Evolutionary conservation across 1,140 invertebrate genomes (phyloP).

Genomic region (Zaprionus gabonicus): DNA sequence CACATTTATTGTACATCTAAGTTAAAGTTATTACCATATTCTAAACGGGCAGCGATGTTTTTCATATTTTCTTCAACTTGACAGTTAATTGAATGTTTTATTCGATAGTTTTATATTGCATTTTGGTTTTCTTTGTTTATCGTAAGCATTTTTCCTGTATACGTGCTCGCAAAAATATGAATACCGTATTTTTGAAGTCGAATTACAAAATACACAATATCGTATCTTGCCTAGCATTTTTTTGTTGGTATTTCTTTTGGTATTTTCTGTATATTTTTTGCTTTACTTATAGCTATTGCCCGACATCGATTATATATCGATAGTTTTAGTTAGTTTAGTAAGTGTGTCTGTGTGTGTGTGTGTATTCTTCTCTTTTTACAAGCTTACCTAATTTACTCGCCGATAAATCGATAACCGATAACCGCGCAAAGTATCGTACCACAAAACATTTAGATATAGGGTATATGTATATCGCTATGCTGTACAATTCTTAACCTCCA

Average conservation of each 20-base stretch:
- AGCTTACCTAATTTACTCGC: constrained; percentile 42
- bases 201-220: constrained; percentile 57
- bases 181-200: constrained; percentile 39
- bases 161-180: constrained; percentile 59
- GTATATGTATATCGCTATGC: constrained; percentile 70
- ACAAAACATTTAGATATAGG: constrained; percentile 34
- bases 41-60: neutral
- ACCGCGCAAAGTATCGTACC: neutral
- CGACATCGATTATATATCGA: neutral
- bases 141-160: constrained; percentile 45
- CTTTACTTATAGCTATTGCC: neutral
- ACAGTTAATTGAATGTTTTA: constrained; percentile 40
- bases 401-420: constrained; percentile 11
- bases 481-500: constrained; percentile 76
- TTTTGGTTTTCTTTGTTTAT: constrained; percentile 18
- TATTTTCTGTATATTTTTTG: constrained; percentile 1
- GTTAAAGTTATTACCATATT: constrained; percentile 27
- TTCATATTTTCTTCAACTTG: constrained; percentile 11
- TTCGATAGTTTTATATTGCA: constrained; percentile 12
- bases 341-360: constrained; percentile 6
- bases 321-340: neutral
- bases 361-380: constrained; percentile 35
- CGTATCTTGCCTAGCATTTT: constrained; percentile 20
- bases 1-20: constrained; percentile 51
- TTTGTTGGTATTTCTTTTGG: neutral